Evolutionary conservation across 1,140 invertebrate species (phyloP).

Genomic region (Drosophila ambigua): DNA sequence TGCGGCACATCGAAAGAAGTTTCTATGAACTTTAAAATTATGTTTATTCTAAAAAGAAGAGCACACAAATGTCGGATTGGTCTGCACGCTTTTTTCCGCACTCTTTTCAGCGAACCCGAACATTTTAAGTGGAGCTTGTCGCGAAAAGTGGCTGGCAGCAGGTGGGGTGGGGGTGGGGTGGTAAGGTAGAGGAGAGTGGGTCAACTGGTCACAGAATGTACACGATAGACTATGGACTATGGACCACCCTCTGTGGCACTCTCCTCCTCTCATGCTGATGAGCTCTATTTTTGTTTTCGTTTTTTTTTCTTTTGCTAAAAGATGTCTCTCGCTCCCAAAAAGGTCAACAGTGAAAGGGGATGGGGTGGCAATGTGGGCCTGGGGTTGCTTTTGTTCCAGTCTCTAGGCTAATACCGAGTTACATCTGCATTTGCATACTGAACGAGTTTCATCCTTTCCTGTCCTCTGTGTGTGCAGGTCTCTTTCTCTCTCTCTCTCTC

Average conservation of each 20-base stretch:
- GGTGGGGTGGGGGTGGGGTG: neutral
- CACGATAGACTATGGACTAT: neutral
- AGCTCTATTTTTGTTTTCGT: slow-evolving; percentile 41
- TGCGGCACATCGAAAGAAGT: too few species aligned
- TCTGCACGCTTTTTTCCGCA: too few species aligned
- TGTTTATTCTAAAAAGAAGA: too few species aligned
- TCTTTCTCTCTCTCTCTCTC: slow-evolving; percentile 2
- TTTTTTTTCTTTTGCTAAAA: slow-evolving; percentile 13
- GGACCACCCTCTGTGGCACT: neutral
- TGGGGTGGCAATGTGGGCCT: too few species aligned
- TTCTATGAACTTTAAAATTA: too few species aligned
- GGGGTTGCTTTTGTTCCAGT: neutral
- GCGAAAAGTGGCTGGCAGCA: too few species aligned
- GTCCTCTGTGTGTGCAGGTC: neutral
- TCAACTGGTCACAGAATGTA: slow-evolving; percentile 4
- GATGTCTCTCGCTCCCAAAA: slow-evolving; percentile 8
- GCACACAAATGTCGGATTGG: too few species aligned
- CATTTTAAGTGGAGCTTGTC: too few species aligned
- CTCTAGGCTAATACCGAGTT: slow-evolving; percentile 34
- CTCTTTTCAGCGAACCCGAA: neutral
- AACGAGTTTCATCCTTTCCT: slow-evolving; percentile 35
- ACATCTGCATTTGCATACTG: slow-evolving; percentile 51
- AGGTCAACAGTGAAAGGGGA: slow-evolving; percentile 44
- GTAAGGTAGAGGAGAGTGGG: slow-evolving; percentile 10
- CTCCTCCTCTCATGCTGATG: neutral